Evolutionary conservation across 2,797 vertebrate genomes (phyloP).

Genomic region (Notoglanidium macrostoma): DNA sequence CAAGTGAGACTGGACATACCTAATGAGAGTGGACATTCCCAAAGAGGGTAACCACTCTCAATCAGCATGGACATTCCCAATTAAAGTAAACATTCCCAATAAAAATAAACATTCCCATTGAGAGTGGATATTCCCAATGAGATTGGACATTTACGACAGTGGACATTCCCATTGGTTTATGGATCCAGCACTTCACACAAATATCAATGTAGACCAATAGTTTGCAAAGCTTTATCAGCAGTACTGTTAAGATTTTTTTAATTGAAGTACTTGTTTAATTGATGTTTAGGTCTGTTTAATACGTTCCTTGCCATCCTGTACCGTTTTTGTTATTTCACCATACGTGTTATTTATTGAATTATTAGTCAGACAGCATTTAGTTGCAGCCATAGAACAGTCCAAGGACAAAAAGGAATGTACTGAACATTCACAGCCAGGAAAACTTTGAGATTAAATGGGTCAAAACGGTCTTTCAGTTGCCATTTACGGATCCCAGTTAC

Average conservation of each 20-base stretch:
- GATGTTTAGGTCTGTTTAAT: background rate
- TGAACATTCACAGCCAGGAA: background rate
- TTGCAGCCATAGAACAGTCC: background rate
- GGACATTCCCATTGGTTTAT: background rate
- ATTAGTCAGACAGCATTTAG: background rate
- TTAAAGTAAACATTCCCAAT: background rate
- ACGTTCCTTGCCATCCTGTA: background rate
- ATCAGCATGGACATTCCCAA: background rate
- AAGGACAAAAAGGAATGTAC: background rate
- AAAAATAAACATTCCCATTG: background rate
- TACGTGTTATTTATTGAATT: background rate
- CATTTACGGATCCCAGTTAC: background rate
- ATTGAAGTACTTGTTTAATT: background rate
- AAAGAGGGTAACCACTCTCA: background rate
- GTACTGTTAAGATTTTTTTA: background rate
- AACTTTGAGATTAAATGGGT: background rate
- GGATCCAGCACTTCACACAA: background rate
- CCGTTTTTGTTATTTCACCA: background rate
- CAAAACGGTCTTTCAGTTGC: background rate
- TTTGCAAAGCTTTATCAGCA: background rate
- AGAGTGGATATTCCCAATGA: background rate
- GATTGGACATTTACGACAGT: background rate
- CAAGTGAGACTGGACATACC: background rate
- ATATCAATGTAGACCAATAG: background rate
- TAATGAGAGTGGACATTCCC: background rate